A percentile compares a stretch with the other conserved stretches of the same genome.
Conservation (phyloP, 2,113 vertebrate genomes). For the Aleadryas rufinucha region DNA sequence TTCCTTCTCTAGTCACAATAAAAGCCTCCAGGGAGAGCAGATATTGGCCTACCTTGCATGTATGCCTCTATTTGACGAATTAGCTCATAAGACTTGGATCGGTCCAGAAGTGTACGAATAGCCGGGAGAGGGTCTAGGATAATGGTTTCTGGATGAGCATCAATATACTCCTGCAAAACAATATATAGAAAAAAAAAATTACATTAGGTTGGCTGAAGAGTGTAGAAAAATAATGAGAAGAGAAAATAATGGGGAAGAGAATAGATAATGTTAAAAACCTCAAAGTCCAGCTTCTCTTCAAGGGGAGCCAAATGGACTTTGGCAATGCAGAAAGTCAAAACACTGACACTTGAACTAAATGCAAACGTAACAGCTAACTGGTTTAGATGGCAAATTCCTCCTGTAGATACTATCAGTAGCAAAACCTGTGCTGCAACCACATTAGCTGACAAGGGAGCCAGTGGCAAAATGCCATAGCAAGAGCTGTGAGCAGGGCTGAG, state of each 20-base stretch:
- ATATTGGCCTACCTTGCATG: slow-evolving; percentile 85
- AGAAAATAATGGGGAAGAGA: neutral
- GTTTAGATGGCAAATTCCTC: neutral
- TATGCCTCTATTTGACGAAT: slow-evolving; percentile 92
- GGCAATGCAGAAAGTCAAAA: neutral
- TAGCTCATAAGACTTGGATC: slow-evolving; percentile 97
- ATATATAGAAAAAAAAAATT: neutral
- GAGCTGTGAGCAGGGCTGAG: neutral
- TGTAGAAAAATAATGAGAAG: neutral
- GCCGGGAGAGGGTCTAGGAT: slow-evolving; percentile 95
- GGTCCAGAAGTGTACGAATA: slow-evolving; percentile 93
- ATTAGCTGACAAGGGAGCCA: neutral
- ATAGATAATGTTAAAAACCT: neutral
- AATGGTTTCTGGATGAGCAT: slow-evolving; percentile 96
- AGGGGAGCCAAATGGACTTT: neutral
- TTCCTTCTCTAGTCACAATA: neutral
- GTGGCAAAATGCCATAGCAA: neutral
- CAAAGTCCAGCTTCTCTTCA: neutral
- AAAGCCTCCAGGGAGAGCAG: neutral
- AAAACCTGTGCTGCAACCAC: neutral
- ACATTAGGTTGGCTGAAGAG: neutral
- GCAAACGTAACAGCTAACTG: neutral
- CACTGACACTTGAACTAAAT: neutral
- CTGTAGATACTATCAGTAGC: neutral
- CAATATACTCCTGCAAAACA: slow-evolving; percentile 90